A percentile compares a stretch with the other conserved stretches of the same genome.
These are phyloP conservation scores for Oryctolagus cuniculus DNA, from an alignment of 2,113 vertebrate genomes.

Conservation along the genomic window DNA sequence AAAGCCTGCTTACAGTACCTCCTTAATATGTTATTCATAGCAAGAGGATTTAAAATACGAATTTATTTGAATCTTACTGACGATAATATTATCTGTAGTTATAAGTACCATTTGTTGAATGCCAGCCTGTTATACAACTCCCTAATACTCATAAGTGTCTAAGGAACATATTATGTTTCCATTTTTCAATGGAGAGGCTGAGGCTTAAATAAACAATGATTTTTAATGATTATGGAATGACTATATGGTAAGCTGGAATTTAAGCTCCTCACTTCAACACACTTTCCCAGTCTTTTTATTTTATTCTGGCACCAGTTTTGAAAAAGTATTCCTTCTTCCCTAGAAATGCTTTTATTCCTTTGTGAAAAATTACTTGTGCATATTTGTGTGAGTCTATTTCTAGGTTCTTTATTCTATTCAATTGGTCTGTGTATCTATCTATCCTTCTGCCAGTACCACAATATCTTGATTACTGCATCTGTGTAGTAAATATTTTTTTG, in stretches of 20 bases:
- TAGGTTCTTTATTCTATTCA: neutral
- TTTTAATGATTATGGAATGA: neutral
- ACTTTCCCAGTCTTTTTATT: neutral
- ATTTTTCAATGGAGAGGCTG: neutral
- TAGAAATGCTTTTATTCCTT: neutral
- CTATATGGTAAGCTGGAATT: neutral
- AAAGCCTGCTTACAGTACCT: neutral
- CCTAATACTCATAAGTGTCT: neutral
- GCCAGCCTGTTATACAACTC: neutral
- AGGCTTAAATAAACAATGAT: neutral
- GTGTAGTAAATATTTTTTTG: too few relatives aligned
- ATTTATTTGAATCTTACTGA: neutral
- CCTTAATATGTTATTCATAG: constrained; percentile 21
- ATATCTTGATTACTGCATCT: neutral
- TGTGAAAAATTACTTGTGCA: neutral
- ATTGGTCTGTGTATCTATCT: neutral
- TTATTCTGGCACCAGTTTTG: neutral
- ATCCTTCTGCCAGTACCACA: neutral
- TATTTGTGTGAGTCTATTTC: neutral
- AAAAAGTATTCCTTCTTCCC: neutral
- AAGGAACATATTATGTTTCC: neutral
- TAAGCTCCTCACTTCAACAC: neutral
- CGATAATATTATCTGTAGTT: neutral
- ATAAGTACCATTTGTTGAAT: neutral
- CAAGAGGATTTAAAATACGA: neutral